phyloP scores from a whole-genome alignment of 2,888 invertebrate species.

The Tinea pellionella region DNA sequence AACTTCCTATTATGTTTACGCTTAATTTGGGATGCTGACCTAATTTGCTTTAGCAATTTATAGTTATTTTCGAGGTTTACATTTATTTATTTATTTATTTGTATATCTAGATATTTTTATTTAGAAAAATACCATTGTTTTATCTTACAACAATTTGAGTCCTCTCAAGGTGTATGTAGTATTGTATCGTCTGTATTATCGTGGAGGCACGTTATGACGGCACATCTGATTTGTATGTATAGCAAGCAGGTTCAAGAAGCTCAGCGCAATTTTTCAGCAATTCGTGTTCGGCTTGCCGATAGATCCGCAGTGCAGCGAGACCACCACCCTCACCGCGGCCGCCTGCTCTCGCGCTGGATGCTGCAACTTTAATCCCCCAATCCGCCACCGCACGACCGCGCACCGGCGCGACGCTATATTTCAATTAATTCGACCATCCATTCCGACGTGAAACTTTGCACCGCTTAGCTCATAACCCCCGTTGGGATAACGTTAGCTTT shows the following conservation, averaged over 20 bases:
- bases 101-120: too few relatives aligned
- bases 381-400: constrained; percentile 53
- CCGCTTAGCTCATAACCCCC: constrained; percentile 46
- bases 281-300: constrained; percentile 58
- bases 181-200: background rate
- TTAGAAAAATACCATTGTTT: background rate
- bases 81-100: background rate
- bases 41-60: background rate
- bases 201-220: constrained; percentile 20
- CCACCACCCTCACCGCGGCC: constrained; percentile 22
- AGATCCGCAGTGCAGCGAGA: constrained; percentile 36
- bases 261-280: constrained; percentile 63
- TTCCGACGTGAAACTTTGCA: constrained; percentile 47
- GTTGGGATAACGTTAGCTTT: constrained; percentile 17
- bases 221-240: constrained; percentile 50
- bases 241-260: constrained; percentile 53
- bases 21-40: constrained; percentile 2
- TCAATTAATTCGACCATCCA: constrained; percentile 64
- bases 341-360: constrained; percentile 49
- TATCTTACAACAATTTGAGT: background rate
- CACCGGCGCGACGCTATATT: constrained; percentile 58
- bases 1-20: constrained; percentile 19
- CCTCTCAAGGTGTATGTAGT: background rate
- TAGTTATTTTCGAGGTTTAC: background rate
- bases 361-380: constrained; percentile 62